These are phyloP conservation scores for Gymnarchus niloticus DNA, from an alignment of 2,113 vertebrate species.

Conservation along the genomic window DNA sequence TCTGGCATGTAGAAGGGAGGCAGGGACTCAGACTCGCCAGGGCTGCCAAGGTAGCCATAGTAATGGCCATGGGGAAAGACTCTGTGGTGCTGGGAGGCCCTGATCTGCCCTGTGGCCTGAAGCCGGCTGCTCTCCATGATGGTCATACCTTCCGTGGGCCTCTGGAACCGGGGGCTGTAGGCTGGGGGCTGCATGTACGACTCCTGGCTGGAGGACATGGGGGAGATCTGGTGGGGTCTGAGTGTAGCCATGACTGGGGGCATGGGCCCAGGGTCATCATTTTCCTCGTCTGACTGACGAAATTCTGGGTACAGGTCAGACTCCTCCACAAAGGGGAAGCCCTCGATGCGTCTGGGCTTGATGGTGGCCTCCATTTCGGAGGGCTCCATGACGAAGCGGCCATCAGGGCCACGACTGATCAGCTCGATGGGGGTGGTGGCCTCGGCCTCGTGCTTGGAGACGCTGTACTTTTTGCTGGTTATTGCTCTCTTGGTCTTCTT, in stretches of 20 bases:
- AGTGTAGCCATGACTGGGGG: conserved; percentile 81
- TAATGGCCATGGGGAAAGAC: conserved; percentile 78
- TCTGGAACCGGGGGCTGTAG: conserved; percentile 94
- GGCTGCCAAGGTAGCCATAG: conserved; percentile 91
- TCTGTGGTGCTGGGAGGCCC: conserved; percentile 75
- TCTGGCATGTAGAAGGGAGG: conserved; percentile 97
- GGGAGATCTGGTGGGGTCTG: conserved; percentile 84
- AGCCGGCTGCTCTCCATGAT: conserved; percentile 77
- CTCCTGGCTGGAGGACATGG: conserved; percentile 93
- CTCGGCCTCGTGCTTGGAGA: conserved; percentile 84
- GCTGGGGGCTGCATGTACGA: conserved; percentile 96
- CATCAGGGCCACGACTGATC: conserved; percentile 91
- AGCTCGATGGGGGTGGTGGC: conserved; percentile 91
- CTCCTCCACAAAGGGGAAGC: conserved; percentile 97
- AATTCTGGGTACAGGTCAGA: conserved; percentile 97
- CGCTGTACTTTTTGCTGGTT: conserved; percentile 91
- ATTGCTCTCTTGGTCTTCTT: conserved; percentile 98
- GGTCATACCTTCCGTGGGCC: conserved; percentile 82
- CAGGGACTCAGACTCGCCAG: conserved; percentile 81
- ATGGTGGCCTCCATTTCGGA: conserved; percentile 73
- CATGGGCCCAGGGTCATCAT: conserved; percentile 81
- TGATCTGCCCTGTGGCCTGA: conserved; percentile 83
- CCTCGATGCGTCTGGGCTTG: conserved; percentile 85
- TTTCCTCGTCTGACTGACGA: conserved; percentile 94
- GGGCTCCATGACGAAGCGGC: conserved; percentile 88